Percentiles rank a stretch among this genome's conserved stretches.
Evolutionary conservation across 92 coral and sea anemone genomes (phyloP).

Genomic region (Micromussa lordhowensis): DNA sequence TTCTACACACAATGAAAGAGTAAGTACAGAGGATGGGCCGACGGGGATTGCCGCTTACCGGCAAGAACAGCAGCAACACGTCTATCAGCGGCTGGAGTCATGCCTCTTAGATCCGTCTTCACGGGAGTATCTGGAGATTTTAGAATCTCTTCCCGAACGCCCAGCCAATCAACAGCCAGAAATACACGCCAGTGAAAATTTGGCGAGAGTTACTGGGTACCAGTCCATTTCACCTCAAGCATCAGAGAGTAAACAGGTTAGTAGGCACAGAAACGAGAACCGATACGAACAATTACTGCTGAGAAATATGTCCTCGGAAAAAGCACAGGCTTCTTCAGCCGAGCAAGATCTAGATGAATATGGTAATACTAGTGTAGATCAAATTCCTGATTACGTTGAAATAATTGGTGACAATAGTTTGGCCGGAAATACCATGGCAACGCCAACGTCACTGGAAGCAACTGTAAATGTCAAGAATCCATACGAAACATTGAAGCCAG

Average conservation of each 20-base stretch:
- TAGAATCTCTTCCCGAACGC: neutral
- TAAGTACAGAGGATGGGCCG: neutral
- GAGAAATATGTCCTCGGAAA: neutral
- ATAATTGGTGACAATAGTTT: conserved; percentile 14
- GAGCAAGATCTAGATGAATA: neutral
- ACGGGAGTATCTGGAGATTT: neutral
- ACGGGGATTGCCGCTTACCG: neutral
- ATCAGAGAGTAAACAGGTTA: neutral
- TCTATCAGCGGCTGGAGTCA: conserved; percentile 36
- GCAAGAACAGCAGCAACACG: conserved; percentile 16
- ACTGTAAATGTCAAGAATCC: neutral
- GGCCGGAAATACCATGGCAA: neutral
- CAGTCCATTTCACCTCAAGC: conserved; percentile 14
- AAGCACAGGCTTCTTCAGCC: neutral
- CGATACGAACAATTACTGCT: conserved; percentile 13
- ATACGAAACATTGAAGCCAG: conserved; percentile 21
- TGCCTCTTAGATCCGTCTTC: neutral
- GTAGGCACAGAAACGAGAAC: neutral
- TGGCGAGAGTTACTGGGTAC: neutral
- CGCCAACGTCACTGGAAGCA: neutral
- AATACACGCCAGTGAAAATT: neutral
- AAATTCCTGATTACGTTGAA: conserved; percentile 26
- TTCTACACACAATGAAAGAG: neutral
- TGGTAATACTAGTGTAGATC: neutral
- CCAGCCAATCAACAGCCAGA: neutral